Evolutionary conservation across 2,797 vertebrate genomes (phyloP), one percentile per base, ranked within the genome.

Genomic region (Chaetophractus vellerosus): DNA sequence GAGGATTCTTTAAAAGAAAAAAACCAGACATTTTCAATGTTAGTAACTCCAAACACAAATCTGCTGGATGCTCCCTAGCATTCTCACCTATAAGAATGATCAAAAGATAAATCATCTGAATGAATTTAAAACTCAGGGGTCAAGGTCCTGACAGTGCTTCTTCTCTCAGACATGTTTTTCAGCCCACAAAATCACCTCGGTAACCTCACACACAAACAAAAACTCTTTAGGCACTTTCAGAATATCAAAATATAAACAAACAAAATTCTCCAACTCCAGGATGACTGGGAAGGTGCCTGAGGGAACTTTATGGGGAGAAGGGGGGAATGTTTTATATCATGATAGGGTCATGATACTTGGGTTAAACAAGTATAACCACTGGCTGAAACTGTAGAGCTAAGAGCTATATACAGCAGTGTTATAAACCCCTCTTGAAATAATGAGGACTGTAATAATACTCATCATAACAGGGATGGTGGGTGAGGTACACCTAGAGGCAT

Each of bases 1-100:
- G 99, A 97, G 99, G 99, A 98, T 99, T 99, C 99, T 99, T 97
- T 50, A 81, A 90, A 92, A 88, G 28, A 61, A 68, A 88, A 88
- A 41, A 80, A 7, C 19, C 1, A 64, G 50, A 82, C 5, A 21
- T 68, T 55, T 86, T 79, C 87, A 48, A 69, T 90, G n/a, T 85
- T n/a, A 90, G 11, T 55, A 89, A 68, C 36, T 84, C 5, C 82
- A 93, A 57, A 92, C 3, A 79, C 2, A 93, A 38, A 78, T 74
- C 48, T 75, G 12, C 76, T 74, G 79, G 10, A 12, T 16, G 41
- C 6, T 61, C 36, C 50, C 36, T 33, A 64, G 66, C 78, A 68
- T 41, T 69, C 82, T 63, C 4, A 81, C 10, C 36, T 59, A 64
- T 2, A 91, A 82, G 6, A 90, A 31, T 79, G 68, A 74, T 38